Base-by-base conservation (phyloP, 2,797 vertebrate species). In the Coregonus ussuriensis region DNA sequence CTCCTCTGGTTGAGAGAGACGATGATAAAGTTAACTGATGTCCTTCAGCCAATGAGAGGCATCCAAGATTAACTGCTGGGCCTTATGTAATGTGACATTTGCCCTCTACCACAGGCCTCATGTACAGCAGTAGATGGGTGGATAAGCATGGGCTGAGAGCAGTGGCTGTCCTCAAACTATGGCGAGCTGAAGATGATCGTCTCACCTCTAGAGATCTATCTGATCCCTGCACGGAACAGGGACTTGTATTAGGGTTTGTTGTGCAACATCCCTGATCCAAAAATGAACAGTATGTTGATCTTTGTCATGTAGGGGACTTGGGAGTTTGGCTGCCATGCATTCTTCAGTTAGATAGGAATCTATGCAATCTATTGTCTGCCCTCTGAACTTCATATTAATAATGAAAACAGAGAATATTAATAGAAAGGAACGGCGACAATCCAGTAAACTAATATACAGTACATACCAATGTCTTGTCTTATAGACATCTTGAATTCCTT, bases 141-240 rank as follows among this genome's bases (percentile, higher is more conserved):
- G 71, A 75, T 85, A 77, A 56, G 68, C 31, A 35, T 53, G 70
- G 54, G 69, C 71, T 79, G 31, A 84, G 88, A 82, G 67, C 68
- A 69, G 21, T 15, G 52, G 79, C 59, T 33, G 65, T 47, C 41
- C 31, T 33, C 31, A 33, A 33, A 33, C 31, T 33, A 33, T 33
- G 31, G 31, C 9, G 41, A 47, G 41, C 9, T 13, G 41, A 47
- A 47, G 41, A 47, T 13, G 41, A 47, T 67, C 72, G 76, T 77
- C 79, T 75, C 29, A 59, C 74, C 68, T 74, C 74, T 29, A 11
- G 41, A 11, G 41, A 59, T 37, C 70, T 73, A 59, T 37, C 70
- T 73, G 31, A 29, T 59, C 37, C 54, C 37, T 35, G 75, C 70
- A 72, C 15, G 67, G 25, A 81, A 63, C 25, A 21, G 47, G 73